Percentiles rank a stretch among this genome's conserved stretches.
Evolutionary conservation across 2,888 invertebrate genomes (phyloP).

Genomic region (Hirtodrosophila cameraria): DNA sequence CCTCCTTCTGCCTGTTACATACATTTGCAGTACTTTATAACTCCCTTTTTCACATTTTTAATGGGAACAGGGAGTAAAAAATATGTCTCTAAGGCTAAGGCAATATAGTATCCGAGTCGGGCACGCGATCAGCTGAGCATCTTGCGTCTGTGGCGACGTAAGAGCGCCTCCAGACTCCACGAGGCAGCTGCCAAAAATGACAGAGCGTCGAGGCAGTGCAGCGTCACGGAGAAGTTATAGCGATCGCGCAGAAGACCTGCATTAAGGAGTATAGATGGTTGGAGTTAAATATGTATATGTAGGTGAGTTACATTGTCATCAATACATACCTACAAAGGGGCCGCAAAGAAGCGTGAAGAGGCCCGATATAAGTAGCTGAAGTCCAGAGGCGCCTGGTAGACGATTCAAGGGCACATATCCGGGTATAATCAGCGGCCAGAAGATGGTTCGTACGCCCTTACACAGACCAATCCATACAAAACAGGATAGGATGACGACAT

Average conservation of each 20-base stretch:
- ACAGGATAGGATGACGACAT: slow-evolving; percentile 85
- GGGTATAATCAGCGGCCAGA: slow-evolving; percentile 90
- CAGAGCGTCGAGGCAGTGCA: slow-evolving; percentile 88
- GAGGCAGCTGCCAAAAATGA: slow-evolving; percentile 87
- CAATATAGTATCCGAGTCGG: not conserved
- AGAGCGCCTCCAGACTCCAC: slow-evolving; percentile 86
- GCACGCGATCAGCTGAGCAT: slow-evolving; percentile 22
- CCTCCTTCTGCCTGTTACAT: no score
- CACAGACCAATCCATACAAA: slow-evolving; percentile 89
- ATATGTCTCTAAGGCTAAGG: not conserved
- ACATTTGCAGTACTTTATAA: no score
- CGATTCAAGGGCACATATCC: slow-evolving; percentile 89
- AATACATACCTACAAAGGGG: slow-evolving; percentile 87
- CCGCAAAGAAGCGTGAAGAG: slow-evolving; percentile 87
- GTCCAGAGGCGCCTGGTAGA: slow-evolving; percentile 89
- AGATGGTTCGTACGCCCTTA: slow-evolving; percentile 89
- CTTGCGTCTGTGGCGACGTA: slow-evolving; percentile 64
- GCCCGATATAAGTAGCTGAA: slow-evolving; percentile 88
- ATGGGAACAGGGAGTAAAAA: no score
- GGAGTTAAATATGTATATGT: not conserved
- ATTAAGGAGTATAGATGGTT: not conserved
- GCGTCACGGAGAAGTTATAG: slow-evolving; percentile 86
- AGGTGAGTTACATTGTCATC: not conserved
- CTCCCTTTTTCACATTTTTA: no score
- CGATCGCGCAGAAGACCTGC: slow-evolving; percentile 88